Percentiles rank a stretch among this genome's conserved stretches.
phyloP scores from a whole-genome alignment of 2,113 vertebrate genomes.

The Anguilla japonica region DNA sequence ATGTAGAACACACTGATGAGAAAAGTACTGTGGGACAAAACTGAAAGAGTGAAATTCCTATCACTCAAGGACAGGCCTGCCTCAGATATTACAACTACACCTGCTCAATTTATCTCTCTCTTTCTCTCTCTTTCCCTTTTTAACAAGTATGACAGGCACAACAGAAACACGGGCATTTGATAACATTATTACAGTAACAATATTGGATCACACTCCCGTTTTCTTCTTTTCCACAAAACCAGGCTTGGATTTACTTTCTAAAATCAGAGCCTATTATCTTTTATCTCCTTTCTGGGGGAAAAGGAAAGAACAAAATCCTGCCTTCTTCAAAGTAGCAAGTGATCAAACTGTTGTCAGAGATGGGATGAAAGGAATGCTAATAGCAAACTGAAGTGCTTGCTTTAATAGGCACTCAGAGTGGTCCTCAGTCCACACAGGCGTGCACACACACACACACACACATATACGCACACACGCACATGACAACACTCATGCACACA shows the following conservation, averaged over 20 bases:
- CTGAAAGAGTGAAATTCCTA: not conserved
- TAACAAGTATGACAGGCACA: constrained; percentile 13
- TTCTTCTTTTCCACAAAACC: constrained; percentile 32
- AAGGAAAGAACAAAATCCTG: constrained; percentile 25
- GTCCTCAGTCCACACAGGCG: constrained; percentile 45
- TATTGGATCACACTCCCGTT: constrained; percentile 44
- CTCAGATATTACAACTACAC: constrained; percentile 12
- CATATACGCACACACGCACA: not conserved
- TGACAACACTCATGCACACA: not conserved
- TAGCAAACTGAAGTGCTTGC: constrained; percentile 51
- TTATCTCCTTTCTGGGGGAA: constrained; percentile 39
- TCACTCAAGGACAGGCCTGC: not conserved
- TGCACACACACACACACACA: constrained; percentile 14
- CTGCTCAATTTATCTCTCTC: not conserved
- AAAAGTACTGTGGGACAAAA: not conserved
- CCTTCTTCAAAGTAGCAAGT: constrained; percentile 66
- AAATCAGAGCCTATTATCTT: constrained; percentile 54
- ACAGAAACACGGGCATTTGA: constrained; percentile 32
- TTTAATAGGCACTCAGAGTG: constrained; percentile 64
- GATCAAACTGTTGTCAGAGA: constrained; percentile 54
- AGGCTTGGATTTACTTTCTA: constrained; percentile 40
- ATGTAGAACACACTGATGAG: not conserved
- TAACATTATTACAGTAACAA: constrained; percentile 46
- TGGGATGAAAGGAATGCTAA: constrained; percentile 58
- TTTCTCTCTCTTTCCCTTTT: not conserved